Percentiles rank a stretch among this genome's conserved stretches.
Conservation (phyloP, 2,888 invertebrate genomes). For the Pseudeuparius sepicola region DNA sequence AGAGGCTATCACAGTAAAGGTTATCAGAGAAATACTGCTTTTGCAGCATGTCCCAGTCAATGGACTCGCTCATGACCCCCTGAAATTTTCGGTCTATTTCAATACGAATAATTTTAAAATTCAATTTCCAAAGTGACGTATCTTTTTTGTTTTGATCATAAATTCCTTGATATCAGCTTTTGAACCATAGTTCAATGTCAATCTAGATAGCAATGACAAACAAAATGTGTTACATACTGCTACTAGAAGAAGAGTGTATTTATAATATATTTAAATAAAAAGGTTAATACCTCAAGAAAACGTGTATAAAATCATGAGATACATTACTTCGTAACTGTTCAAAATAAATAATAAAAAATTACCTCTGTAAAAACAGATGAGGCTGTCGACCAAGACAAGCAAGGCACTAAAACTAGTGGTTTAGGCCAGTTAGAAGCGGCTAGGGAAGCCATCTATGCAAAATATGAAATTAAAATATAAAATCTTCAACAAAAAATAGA, state of each 20-base stretch:
- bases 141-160: no score
- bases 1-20: conserved; percentile 69
- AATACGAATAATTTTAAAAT: no score
- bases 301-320: no score
- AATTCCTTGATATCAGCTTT: no score
- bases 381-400: conserved; percentile 95
- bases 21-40: conserved; percentile 77
- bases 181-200: no score
- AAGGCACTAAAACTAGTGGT: conserved; percentile 88
- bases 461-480: conserved; percentile 17
- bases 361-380: conserved; percentile 90
- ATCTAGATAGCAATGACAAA: no score
- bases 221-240: no score
- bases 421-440: conserved; percentile 95
- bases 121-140: no score
- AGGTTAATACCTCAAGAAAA: no score
- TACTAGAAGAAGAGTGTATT: conserved; percentile 1
- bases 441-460: conserved; percentile 86
- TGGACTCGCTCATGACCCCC: conserved; percentile 92
- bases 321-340: conserved; percentile 6
- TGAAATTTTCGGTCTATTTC: no score
- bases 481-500: conserved; percentile 5
- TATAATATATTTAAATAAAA: no score
- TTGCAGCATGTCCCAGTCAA: conserved; percentile 87
- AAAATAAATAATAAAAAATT: conserved; percentile 23